These are phyloP conservation scores for Nowickia ferox DNA, from an alignment of 2,888 invertebrate species.

Conservation along the genomic window DNA sequence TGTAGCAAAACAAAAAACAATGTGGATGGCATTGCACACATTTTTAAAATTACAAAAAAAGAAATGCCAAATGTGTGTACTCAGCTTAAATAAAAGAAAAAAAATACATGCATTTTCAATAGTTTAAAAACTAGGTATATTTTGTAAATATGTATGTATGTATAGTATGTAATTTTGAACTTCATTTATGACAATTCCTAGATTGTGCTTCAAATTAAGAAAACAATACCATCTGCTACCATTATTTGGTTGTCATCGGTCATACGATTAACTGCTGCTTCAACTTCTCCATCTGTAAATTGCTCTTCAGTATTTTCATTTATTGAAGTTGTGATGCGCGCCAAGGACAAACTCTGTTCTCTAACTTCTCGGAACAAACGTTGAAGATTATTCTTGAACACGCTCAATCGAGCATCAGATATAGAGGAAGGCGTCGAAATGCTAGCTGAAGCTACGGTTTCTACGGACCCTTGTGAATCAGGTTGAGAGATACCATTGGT, in stretches of 20 bases:
- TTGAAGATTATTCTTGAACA: constrained; percentile 89
- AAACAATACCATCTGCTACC: constrained; percentile 93
- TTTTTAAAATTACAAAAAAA: too few relatives aligned
- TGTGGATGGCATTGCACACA: too few relatives aligned
- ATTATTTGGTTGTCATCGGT: constrained; percentile 95
- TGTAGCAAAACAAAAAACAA: too few relatives aligned
- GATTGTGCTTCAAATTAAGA: constrained; percentile 87
- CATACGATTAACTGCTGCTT: constrained; percentile 92
- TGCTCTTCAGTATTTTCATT: constrained; percentile 86
- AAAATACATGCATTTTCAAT: too few relatives aligned
- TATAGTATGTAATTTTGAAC: neutral
- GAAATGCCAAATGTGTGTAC: too few relatives aligned
- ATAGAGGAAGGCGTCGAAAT: constrained; percentile 78
- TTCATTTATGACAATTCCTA: neutral
- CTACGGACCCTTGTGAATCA: constrained; percentile 62
- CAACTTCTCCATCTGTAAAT: constrained; percentile 88
- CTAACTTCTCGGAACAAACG: constrained; percentile 91
- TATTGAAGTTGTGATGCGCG: constrained; percentile 87
- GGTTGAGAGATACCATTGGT: constrained; percentile 42
- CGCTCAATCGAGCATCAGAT: constrained; percentile 84
- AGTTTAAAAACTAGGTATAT: neutral
- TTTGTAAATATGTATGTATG: neutral
- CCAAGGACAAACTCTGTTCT: constrained; percentile 89
- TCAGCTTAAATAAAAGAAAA: too few relatives aligned
- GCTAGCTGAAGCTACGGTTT: constrained; percentile 57